Base-by-base conservation (phyloP, 2,797 vertebrate genomes). In the Clarias laeviceps region DNA sequence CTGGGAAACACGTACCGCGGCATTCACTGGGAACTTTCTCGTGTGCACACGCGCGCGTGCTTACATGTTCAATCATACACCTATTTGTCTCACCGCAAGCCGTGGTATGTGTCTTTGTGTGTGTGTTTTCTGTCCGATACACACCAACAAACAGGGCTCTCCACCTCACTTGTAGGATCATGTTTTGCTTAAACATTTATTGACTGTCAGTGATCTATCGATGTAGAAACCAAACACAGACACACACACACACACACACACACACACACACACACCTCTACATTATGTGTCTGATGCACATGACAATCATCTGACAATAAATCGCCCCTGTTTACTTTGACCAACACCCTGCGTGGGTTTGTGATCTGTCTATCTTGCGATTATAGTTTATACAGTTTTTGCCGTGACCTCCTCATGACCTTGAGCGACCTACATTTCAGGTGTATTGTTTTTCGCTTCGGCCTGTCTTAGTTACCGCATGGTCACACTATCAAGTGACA, bases 151-250 rank as follows among this genome's bases (percentile, higher is more conserved):
- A 77, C 3, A 18, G 32, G 11, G 62, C 62, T 24, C 61, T 87
- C 69, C 68, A 83, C 40, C 34, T 83, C 54, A 62, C 76, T 70
- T 27, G 54, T 64, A 80, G 50, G 74, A 59, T 50, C 74, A 85
- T 73, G 77, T 68, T 62, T 65, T 77, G 29, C 62, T 69, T 85
- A 79, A 86, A 82, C 61, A 82, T 68, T 85, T 73, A 57, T 56
- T 80, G 45, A 18, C 64, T 56, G 86, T 85, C 77, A 69, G 18
- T 54, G 56, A 87, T 89, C 32, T 37, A 64, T 59, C 4, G 27
- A 70, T 57, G 45, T 54, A 74, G 57, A n/a, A 77, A n/a, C 76
- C 20, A 50, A 40, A 84, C 37, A 45, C 34, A 68, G 3, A 78
- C 11, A 32, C 83, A 78, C 29, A 69, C 37, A 64, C 29, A 50